Percentiles rank a stretch among this genome's conserved stretches.
These are phyloP conservation scores for Allygus modestus DNA, from an alignment of 2,888 invertebrate genomes.

Conservation along the genomic window DNA sequence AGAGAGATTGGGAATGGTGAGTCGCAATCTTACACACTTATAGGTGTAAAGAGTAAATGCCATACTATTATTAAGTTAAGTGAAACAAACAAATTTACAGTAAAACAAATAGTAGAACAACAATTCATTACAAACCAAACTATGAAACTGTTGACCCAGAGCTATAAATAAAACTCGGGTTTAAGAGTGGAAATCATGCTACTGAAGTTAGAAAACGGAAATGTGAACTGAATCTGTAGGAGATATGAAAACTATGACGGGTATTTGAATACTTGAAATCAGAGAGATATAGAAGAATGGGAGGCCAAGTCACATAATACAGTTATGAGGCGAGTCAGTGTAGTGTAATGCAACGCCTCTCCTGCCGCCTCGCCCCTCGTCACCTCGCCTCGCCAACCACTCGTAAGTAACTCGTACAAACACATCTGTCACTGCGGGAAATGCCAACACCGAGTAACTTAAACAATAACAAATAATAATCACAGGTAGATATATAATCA, in stretches of 20 bases:
- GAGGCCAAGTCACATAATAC: slow-evolving; percentile 57
- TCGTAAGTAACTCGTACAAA: slow-evolving; percentile 9
- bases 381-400: slow-evolving; percentile 32
- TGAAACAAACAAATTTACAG: slow-evolving; percentile 3
- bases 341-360: not conserved
- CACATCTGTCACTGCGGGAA: not conserved
- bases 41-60: not conserved
- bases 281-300: slow-evolving; percentile 25
- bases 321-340: slow-evolving; percentile 21
- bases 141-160: slow-evolving; percentile 32
- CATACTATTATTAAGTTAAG: not conserved
- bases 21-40: not conserved
- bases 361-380: not conserved
- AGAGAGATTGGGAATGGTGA: not conserved
- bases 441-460: slow-evolving; percentile 50
- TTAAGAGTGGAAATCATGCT: not conserved
- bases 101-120: slow-evolving; percentile 12
- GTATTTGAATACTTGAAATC: not conserved
- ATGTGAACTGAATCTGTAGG: not conserved
- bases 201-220: not conserved
- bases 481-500: slow-evolving; percentile 43
- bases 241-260: not conserved
- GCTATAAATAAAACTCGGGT: slow-evolving; percentile 18
- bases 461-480: slow-evolving; percentile 55
- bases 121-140: not conserved